These are phyloP conservation scores for Pasiphila rectangulata DNA, from an alignment of 2,888 invertebrate species.

Conservation along the genomic window DNA sequence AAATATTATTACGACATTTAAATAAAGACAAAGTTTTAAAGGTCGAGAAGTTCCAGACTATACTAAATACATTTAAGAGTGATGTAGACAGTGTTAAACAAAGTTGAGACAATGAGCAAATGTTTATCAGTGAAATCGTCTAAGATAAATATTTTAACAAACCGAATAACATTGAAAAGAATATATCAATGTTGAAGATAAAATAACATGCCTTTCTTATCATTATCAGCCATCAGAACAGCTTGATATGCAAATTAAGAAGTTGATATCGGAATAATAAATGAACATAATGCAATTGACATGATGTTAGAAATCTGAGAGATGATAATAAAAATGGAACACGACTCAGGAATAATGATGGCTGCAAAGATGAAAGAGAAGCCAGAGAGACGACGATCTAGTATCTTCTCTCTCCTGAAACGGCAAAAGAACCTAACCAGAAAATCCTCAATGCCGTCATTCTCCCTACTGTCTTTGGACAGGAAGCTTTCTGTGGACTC, in stretches of 20 bases:
- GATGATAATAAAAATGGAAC: conserved; percentile 42
- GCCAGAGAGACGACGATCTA: conserved; percentile 54
- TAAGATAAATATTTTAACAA: neutral
- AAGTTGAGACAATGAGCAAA: neutral
- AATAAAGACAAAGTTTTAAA: too few relatives aligned
- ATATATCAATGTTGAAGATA: neutral
- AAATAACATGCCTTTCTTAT: neutral
- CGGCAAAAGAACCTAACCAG: conserved; percentile 60
- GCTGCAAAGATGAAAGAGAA: conserved; percentile 53
- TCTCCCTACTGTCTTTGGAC: conserved; percentile 34
- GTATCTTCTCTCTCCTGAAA: conserved; percentile 62
- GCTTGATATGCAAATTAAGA: neutral
- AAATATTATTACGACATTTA: too few relatives aligned
- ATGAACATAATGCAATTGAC: neutral
- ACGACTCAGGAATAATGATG: conserved; percentile 44
- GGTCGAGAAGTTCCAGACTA: neutral
- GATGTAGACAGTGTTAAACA: neutral
- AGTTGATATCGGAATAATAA: neutral
- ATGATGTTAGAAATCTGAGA: neutral
- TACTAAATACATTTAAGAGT: neutral
- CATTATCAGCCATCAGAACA: neutral
- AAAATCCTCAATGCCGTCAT: conserved; percentile 60
- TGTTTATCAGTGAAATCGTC: neutral
- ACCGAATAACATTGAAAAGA: neutral
- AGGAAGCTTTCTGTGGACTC: conserved; percentile 67